Conservation (phyloP, 2,888 invertebrate genomes). For the Stegophylla sp. region DNA sequence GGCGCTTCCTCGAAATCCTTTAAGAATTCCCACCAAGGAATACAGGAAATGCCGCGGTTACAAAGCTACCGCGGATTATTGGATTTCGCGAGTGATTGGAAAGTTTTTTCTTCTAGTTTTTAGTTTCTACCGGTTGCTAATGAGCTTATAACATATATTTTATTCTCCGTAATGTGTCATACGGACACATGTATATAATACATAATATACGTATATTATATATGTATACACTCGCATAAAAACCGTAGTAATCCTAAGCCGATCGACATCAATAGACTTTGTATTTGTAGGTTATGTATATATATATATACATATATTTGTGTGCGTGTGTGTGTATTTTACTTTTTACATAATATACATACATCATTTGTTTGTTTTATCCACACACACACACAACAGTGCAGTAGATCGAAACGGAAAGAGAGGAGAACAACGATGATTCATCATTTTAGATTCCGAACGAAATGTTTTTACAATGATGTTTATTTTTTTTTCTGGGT, state of each 20-base stretch:
- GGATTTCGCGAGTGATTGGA: background rate
- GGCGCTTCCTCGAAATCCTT: background rate
- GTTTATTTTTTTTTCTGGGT: too few species aligned
- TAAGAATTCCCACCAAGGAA: background rate
- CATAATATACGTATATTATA: background rate
- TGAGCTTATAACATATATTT: background rate
- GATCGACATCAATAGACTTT: constrained; percentile 15
- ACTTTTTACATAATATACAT: too few species aligned
- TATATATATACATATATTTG: background rate
- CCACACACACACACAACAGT: too few species aligned
- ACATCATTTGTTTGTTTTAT: background rate
- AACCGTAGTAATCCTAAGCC: constrained; percentile 8
- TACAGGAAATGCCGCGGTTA: background rate
- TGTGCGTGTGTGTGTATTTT: too few species aligned
- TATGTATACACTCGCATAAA: background rate
- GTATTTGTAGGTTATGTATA: background rate
- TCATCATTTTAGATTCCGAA: too few species aligned
- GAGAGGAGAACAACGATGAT: too few species aligned
- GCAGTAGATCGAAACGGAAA: background rate
- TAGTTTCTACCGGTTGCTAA: background rate
- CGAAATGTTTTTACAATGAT: too few species aligned
- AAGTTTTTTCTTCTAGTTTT: background rate
- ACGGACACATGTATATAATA: too few species aligned
- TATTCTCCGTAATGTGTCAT: background rate
- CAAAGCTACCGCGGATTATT: background rate